Conservation (phyloP, 2,797 vertebrate species). For the Choloepus didactylus region DNA sequence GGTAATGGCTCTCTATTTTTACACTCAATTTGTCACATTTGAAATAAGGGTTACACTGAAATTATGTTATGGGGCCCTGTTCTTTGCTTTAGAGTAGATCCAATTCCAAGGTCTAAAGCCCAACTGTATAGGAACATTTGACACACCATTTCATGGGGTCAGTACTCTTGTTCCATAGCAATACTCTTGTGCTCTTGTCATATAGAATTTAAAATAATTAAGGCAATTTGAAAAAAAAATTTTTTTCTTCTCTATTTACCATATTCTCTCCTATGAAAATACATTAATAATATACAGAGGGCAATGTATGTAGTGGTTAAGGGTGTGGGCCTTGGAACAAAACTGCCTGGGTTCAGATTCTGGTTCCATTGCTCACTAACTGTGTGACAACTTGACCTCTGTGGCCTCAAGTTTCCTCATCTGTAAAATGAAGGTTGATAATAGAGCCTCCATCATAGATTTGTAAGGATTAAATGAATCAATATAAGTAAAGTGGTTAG, state of each 20-base stretch:
- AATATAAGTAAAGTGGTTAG: conserved; percentile 3
- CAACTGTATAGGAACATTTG: background rate
- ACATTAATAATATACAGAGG: background rate
- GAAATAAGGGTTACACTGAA: background rate
- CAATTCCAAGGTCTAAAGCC: background rate
- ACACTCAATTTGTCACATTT: background rate
- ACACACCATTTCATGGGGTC: background rate
- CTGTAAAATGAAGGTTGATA: background rate
- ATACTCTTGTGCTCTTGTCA: background rate
- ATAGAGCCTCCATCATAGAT: background rate
- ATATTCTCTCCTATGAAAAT: background rate
- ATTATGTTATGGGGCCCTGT: background rate
- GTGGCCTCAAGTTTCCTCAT: background rate
- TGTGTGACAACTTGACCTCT: background rate
- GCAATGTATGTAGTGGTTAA: background rate
- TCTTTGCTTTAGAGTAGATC: background rate
- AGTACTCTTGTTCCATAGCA: background rate
- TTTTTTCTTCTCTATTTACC: background rate
- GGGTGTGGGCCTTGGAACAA: background rate
- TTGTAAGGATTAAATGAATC: background rate
- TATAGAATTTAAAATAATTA: background rate
- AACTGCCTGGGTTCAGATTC: background rate
- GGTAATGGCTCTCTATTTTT: background rate
- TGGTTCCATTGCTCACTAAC: background rate
- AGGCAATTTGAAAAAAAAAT: background rate